Conservation (phyloP, 2,113 vertebrate genomes). For the Gopherus flavomarginatus region DNA sequence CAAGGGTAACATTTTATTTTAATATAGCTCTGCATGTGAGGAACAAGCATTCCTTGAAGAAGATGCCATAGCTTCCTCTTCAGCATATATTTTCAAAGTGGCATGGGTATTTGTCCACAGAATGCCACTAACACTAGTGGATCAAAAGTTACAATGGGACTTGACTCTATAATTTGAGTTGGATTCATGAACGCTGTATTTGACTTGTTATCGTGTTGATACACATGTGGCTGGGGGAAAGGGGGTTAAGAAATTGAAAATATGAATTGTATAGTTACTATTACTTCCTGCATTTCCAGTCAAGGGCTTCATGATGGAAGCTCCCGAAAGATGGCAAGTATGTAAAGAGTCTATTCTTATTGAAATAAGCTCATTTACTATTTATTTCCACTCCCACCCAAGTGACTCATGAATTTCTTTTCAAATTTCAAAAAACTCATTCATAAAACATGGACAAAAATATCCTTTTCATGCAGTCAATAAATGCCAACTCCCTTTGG, state of each 20-base stretch:
- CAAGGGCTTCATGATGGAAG: background rate
- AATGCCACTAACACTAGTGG: background rate
- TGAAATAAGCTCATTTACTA: background rate
- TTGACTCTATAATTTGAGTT: background rate
- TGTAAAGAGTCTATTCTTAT: background rate
- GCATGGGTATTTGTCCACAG: background rate
- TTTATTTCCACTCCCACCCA: background rate
- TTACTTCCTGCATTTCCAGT: background rate
- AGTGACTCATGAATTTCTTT: background rate
- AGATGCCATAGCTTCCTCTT: background rate
- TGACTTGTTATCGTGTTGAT: background rate
- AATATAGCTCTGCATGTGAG: background rate
- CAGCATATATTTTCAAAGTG: constrained; percentile 1
- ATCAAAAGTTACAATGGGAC: background rate
- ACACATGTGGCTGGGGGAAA: background rate
- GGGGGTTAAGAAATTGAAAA: background rate
- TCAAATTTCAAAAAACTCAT: background rate
- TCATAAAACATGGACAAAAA: background rate
- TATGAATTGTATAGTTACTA: background rate
- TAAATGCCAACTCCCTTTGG: background rate
- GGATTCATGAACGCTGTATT: background rate
- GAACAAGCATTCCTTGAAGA: background rate
- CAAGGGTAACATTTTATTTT: background rate
- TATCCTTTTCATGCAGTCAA: background rate
- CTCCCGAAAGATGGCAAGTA: background rate